Percentiles rank a stretch among this genome's conserved stretches.
Conservation (phyloP, 2,797 vertebrate species). For the Chrysolophus pictus region DNA sequence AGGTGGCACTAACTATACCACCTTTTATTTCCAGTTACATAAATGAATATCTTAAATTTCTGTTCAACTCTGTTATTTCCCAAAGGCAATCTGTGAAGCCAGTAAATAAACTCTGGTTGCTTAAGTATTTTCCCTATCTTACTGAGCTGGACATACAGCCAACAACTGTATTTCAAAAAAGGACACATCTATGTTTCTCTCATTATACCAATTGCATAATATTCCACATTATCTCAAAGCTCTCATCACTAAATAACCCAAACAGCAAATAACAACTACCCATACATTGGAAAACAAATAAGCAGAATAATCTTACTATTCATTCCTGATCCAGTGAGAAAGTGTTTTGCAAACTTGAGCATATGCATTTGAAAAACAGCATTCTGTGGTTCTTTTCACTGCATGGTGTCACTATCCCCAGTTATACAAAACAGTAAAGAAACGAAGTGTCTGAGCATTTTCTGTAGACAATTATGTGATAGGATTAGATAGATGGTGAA, state of each 20-base stretch:
- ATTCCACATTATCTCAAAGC: not conserved
- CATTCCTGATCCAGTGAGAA: slow-evolving; percentile 34
- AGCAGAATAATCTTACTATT: slow-evolving; percentile 59
- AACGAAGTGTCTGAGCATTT: slow-evolving; percentile 11
- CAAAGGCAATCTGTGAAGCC: not conserved
- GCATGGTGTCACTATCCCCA: slow-evolving; percentile 61
- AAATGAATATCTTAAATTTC: not conserved
- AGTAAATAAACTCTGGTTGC: not conserved
- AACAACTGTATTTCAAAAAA: not conserved
- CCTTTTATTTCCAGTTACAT: not conserved
- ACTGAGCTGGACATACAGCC: not conserved
- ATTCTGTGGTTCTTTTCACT: slow-evolving; percentile 62
- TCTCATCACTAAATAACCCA: not conserved
- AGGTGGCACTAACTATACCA: not conserved
- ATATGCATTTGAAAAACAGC: slow-evolving; percentile 42
- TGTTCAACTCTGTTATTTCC: not conserved
- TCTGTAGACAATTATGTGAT: slow-evolving; percentile 53
- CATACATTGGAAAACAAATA: not conserved
- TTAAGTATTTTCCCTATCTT: not conserved
- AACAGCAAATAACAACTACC: not conserved
- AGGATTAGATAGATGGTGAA: slow-evolving; percentile 57
- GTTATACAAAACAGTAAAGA: slow-evolving; percentile 55
- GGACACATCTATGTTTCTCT: not conserved
- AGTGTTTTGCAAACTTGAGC: not conserved
- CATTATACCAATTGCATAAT: not conserved